Base-by-base conservation (phyloP, 2,888 invertebrate species). In the Ectropis crepuscularia region DNA sequence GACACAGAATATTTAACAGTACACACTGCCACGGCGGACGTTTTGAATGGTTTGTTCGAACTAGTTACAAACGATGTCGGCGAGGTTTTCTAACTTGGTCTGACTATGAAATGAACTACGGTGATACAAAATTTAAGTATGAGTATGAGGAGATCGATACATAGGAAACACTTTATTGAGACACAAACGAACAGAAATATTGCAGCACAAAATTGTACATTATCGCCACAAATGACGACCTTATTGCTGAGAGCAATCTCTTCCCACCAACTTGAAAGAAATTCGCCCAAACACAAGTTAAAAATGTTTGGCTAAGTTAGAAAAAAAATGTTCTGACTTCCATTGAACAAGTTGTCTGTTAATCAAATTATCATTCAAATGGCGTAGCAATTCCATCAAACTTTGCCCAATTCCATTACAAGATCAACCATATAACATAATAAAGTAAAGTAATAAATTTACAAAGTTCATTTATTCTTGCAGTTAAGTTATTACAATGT, bases 361-460 rank as follows among this genome's bases (percentile, higher is more conserved):
- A 11, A 11, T 38, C 38, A 5, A 50, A 39, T 39, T 36, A 12
- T 12, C 12, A 47, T 47, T 6, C 47, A 53, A 53, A 53, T 36
- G 42, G 37, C 49, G n/a, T 10, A 42, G 42, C 53, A 42, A 42
- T 53, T 37, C n/a, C 7, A 48, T 38, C 47, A 42, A 48, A 57
- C 41, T 62, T 37, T 55, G n/a, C 7, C n/a, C 42, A 49, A 50
- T 54, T 65, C 45, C 37, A 45, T 54, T 43, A 54, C 45, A 37
- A 45, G 36, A 45, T 45, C 45, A 37, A 45, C 36, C 45, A 54
- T 11, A 54, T 11, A 54, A 38, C 36, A 36, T 37, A 10, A 41
- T 36, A 45, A 54, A 45, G 54, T 54, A 11, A 45, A 54, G 45
- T 37, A 45, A 54, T 54, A 54, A 54, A 53, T 54, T 54, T 11